A percentile compares a stretch with the other conserved stretches of the same genome.
Conservation (phyloP, 1,140 invertebrate genomes). For the Aphidius ervi region DNA sequence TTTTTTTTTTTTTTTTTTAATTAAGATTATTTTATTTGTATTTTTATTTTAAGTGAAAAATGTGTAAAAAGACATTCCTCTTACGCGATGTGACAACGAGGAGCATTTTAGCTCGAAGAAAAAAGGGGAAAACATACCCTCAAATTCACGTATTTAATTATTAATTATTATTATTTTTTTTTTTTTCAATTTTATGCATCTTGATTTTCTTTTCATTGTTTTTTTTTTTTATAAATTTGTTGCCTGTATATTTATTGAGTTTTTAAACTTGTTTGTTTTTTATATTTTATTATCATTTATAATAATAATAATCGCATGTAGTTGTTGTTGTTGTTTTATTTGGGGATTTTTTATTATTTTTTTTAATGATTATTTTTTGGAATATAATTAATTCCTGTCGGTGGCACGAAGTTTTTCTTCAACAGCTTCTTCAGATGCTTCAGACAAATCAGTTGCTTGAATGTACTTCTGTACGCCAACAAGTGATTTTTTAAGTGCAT, state of each 20-base stretch:
- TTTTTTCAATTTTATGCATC: slow-evolving; percentile 13
- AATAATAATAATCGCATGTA: slow-evolving; percentile 30
- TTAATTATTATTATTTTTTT: slow-evolving; percentile 18
- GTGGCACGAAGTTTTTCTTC: slow-evolving; percentile 89
- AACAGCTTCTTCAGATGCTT: slow-evolving; percentile 85
- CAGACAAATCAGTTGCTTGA: slow-evolving; percentile 89
- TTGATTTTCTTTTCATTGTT: slow-evolving; percentile 19
- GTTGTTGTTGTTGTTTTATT: slow-evolving; percentile 22
- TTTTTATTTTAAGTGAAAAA: slow-evolving; percentile 43
- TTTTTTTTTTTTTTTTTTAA: slow-evolving; percentile 21
- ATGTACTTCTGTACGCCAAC: slow-evolving; percentile 96
- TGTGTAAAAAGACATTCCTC: slow-evolving; percentile 50
- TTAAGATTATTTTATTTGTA: slow-evolving; percentile 9
- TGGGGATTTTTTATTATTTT: slow-evolving; percentile 16
- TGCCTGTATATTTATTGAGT: not conserved
- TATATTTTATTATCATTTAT: slow-evolving; percentile 13
- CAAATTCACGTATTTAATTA: slow-evolving; percentile 15
- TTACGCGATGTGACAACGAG: slow-evolving; percentile 42
- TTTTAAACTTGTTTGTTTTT: not conserved
- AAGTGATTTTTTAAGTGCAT: slow-evolving; percentile 91
- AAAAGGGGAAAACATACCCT: slow-evolving; percentile 18
- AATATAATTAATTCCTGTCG: slow-evolving; percentile 75
- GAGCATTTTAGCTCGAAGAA: slow-evolving; percentile 35
- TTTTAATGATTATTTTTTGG: slow-evolving; percentile 19
- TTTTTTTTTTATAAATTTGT: slow-evolving; percentile 16